phyloP scores from a whole-genome alignment of 2,888 invertebrate genomes.

The Acleris sparsana region DNA sequence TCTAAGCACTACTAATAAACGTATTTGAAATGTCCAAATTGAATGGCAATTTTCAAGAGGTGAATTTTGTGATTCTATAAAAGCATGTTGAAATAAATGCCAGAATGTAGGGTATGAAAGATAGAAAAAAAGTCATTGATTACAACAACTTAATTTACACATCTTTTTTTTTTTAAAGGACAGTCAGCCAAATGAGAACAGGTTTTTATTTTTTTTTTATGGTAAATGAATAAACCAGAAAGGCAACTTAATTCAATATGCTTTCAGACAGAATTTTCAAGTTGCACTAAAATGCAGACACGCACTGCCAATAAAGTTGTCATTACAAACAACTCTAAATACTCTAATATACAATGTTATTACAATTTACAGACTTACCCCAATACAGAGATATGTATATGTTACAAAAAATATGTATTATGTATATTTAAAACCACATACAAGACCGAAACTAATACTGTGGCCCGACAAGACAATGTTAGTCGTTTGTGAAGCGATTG shows the following conservation, averaged over 20 bases:
- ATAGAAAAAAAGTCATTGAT: conserved; percentile 24
- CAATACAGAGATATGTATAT: conserved; percentile 68
- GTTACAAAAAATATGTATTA: conserved; percentile 74
- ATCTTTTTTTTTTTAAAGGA: conserved; percentile 14
- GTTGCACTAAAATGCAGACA: conserved; percentile 85
- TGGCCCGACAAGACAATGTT: conserved; percentile 81
- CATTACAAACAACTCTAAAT: conserved; percentile 61
- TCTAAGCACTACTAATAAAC: conserved; percentile 15
- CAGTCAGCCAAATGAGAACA: conserved; percentile 31
- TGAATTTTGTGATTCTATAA: conserved; percentile 69
- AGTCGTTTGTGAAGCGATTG: conserved; percentile 83
- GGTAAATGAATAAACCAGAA: conserved; percentile 38
- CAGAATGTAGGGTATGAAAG: conserved; percentile 38
- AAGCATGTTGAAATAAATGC: conserved; percentile 81
- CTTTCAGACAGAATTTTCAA: conserved; percentile 67
- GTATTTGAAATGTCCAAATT: conserved; percentile 63
- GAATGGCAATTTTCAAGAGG: conserved; percentile 61
- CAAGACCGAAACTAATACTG: conserved; percentile 79
- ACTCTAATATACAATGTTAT: conserved; percentile 62
- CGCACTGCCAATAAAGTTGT: conserved; percentile 77
- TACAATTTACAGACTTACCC: conserved; percentile 72
- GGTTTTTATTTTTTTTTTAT: conserved; percentile 41
- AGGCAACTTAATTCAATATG: conserved; percentile 77
- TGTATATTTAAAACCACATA: conserved; percentile 78
- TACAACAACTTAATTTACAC: too few relatives aligned